These are phyloP conservation scores for Drosophila tanythrix DNA, from an alignment of 2,888 invertebrate species.

Conservation along the genomic window DNA sequence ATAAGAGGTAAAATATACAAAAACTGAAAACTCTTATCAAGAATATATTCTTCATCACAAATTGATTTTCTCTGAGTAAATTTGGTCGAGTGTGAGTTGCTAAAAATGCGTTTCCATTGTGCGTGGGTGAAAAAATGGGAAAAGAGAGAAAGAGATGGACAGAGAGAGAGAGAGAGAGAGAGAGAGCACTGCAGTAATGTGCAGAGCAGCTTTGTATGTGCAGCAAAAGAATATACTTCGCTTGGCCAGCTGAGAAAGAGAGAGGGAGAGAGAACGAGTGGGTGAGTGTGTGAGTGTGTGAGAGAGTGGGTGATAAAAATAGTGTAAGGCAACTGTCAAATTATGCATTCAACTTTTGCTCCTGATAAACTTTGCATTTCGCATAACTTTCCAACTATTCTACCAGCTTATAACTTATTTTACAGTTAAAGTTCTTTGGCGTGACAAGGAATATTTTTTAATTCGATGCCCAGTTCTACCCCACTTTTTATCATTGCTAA, in stretches of 20 bases:
- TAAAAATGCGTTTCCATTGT: slow-evolving; percentile 12
- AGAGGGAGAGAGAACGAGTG: slow-evolving; percentile 1
- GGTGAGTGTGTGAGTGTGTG: no score
- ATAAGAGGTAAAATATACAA: not conserved
- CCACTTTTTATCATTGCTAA: slow-evolving; percentile 44
- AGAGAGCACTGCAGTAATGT: slow-evolving; percentile 17
- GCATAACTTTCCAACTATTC: slow-evolving; percentile 26
- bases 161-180: not conserved
- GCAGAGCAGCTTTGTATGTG: slow-evolving; percentile 18
- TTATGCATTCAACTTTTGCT: slow-evolving; percentile 39
- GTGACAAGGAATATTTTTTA: not conserved
- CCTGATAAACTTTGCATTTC: slow-evolving; percentile 25
- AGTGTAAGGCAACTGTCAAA: slow-evolving; percentile 36
- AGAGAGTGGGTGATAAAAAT: slow-evolving; percentile 28
- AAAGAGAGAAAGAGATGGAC: no score
- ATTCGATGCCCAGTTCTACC: slow-evolving; percentile 7
- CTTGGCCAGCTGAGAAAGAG: slow-evolving; percentile 13
- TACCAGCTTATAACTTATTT: slow-evolving; percentile 29
- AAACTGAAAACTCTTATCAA: not conserved
- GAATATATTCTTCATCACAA: not conserved
- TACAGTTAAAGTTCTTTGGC: slow-evolving; percentile 13
- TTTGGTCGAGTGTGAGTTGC: slow-evolving; percentile 8
- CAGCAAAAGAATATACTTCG: slow-evolving; percentile 32
- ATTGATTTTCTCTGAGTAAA: not conserved
- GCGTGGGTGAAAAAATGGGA: not conserved